Percentiles rank a stretch among this genome's conserved stretches.
Evolutionary conservation across 2,113 vertebrate genomes (phyloP).

Genomic region (Hoplias malabaricus): DNA sequence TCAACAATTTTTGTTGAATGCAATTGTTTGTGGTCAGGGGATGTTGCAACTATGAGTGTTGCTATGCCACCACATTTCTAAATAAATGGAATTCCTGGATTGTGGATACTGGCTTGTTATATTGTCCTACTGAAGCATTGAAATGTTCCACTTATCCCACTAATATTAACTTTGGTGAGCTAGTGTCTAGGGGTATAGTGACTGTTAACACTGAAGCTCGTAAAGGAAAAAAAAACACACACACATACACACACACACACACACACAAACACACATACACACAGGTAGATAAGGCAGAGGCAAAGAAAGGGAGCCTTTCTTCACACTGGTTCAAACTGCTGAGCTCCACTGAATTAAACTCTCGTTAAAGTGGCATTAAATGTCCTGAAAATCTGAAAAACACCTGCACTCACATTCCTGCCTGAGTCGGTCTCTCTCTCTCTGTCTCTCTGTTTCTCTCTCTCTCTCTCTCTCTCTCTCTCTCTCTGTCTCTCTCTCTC

Average conservation of each 20-base stretch:
- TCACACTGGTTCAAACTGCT: constrained; percentile 41
- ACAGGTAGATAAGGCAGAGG: constrained; percentile 38
- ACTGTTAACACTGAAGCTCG: neutral
- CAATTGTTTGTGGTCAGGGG: neutral
- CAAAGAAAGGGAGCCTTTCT: constrained; percentile 64
- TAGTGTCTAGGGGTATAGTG: constrained; percentile 49
- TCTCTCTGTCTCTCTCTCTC: neutral
- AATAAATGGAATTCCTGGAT: constrained; percentile 47
- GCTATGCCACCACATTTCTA: constrained; percentile 33
- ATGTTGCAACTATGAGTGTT: constrained; percentile 1
- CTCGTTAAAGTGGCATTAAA: constrained; percentile 74
- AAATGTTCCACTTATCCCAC: constrained; percentile 30
- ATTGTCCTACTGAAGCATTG: constrained; percentile 39
- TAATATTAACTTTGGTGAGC: constrained; percentile 46
- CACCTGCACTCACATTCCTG: constrained; percentile 69
- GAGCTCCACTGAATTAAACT: constrained; percentile 63
- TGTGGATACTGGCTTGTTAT: constrained; percentile 11
- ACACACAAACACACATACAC: constrained; percentile 44
- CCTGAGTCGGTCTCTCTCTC: neutral
- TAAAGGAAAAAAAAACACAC: constrained; percentile 11
- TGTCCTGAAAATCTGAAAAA: constrained; percentile 67
- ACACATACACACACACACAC: constrained; percentile 47
- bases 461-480: neutral
- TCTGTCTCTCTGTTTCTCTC: neutral
- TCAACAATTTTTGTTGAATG: neutral